Evolutionary conservation across 2,113 vertebrate genomes (phyloP).

Genomic region (Micromys minutus): DNA sequence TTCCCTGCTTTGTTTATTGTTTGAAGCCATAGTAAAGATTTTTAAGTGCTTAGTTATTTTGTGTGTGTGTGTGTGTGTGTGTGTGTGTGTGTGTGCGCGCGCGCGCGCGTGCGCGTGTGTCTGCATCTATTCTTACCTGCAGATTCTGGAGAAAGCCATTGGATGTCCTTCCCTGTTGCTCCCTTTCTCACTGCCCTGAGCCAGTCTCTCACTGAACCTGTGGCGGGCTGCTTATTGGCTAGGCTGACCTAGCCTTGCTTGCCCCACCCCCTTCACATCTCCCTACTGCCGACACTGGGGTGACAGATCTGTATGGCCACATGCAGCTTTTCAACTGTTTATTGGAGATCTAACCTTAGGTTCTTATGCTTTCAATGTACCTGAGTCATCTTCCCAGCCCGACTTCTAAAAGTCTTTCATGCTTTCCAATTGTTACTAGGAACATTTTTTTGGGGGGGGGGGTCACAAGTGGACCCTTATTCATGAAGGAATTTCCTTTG

Average conservation of each 20-base stretch:
- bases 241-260: neutral
- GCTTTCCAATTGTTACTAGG: neutral
- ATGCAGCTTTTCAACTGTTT: neutral
- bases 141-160: neutral
- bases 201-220: neutral
- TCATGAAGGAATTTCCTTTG: neutral
- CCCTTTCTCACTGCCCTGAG: neutral
- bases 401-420: neutral
- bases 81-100: too few relatives aligned
- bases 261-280: too few relatives aligned
- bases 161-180: neutral
- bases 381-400: neutral
- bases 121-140: neutral
- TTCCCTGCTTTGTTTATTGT: neutral
- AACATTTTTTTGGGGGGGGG: neutral
- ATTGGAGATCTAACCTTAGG: neutral
- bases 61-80: neutral
- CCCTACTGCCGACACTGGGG: too few relatives aligned
- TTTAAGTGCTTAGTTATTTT: neutral
- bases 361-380: neutral
- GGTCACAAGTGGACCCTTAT: neutral
- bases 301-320: neutral
- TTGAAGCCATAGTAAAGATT: neutral
- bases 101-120: neutral
- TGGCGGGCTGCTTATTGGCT: neutral